phyloP scores from a whole-genome alignment of 1,140 invertebrate species.

The Lerema accius region DNA sequence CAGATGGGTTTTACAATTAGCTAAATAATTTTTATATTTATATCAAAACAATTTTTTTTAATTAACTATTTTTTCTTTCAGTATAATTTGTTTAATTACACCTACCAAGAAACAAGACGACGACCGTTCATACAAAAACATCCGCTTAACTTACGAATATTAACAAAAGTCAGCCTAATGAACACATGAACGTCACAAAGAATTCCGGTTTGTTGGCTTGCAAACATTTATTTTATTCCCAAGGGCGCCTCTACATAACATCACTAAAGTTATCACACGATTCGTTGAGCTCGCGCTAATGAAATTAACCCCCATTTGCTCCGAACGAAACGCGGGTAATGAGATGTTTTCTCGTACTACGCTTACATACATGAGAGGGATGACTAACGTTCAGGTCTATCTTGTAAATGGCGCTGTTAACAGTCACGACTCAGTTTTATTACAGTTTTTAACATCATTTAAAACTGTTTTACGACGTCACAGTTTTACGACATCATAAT shows the following conservation, averaged over 20 bases:
- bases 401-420: neutral
- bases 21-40: too few relatives aligned
- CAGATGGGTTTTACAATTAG: too few relatives aligned
- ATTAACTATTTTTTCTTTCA: too few relatives aligned
- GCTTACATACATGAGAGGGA: conserved; percentile 50
- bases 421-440: neutral
- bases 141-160: conserved; percentile 10
- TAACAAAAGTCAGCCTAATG: conserved; percentile 40
- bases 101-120: too few relatives aligned
- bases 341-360: conserved; percentile 73
- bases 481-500: neutral
- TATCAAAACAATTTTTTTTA: too few relatives aligned
- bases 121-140: neutral
- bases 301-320: conserved; percentile 78
- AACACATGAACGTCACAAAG: conserved; percentile 48
- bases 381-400: conserved; percentile 30
- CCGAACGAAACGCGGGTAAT: conserved; percentile 67
- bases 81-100: too few relatives aligned
- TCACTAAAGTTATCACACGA: conserved; percentile 81
- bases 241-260: conserved; percentile 70
- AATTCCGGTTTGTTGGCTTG: conserved; percentile 42
- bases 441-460: neutral
- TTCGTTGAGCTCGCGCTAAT: conserved; percentile 78
- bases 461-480: neutral
- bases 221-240: conserved; percentile 66